Evolutionary conservation across 2,797 vertebrate species (phyloP).

Genomic region (Clamator glandarius): DNA sequence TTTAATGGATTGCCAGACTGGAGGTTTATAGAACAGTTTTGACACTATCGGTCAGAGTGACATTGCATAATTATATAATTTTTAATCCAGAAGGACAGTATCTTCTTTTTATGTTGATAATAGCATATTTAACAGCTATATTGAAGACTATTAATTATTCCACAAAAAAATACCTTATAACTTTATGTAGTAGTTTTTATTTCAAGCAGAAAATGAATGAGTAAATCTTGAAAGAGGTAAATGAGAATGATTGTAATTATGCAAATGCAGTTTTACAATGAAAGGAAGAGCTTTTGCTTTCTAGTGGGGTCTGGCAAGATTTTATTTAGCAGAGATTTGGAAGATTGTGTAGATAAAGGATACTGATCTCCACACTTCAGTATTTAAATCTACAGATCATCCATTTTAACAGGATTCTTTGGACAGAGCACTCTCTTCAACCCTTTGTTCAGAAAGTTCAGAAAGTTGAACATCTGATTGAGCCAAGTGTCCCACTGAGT

Average conservation of each 20-base stretch:
- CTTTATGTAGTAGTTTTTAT: conserved; percentile 6
- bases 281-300: not conserved
- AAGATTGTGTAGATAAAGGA: not conserved
- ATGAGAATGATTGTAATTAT: conserved; percentile 12
- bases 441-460: not conserved
- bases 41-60: not conserved
- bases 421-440: not conserved
- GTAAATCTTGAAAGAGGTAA: not conserved
- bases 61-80: not conserved
- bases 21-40: not conserved
- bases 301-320: not conserved
- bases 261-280: conserved; percentile 1
- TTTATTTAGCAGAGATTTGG: not conserved
- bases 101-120: not conserved
- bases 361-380: not conserved
- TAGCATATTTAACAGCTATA: not conserved
- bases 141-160: conserved; percentile 14
- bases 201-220: not conserved
- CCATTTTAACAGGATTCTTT: not conserved
- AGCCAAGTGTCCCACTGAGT: not conserved
- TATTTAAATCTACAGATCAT: not conserved
- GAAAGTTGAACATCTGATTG: not conserved
- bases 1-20: not conserved
- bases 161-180: not conserved
- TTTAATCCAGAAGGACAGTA: not conserved